phyloP scores from a whole-genome alignment of 2,888 invertebrate genomes.

The Chromoteleia sp. region DNA sequence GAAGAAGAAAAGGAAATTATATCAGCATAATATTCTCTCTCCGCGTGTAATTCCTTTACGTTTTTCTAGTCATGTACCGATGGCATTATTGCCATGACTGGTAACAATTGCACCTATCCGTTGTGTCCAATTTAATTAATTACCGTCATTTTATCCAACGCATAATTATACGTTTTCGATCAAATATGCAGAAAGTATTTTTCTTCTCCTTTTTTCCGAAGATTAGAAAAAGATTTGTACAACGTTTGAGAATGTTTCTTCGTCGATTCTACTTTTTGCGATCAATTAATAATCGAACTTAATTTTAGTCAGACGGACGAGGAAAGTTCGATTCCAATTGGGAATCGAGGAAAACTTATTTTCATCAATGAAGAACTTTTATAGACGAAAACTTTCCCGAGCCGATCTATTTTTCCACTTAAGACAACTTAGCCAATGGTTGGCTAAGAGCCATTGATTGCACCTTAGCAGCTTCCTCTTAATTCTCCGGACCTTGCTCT shows the following conservation, averaged over 20 bases:
- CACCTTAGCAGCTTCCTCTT: conserved; percentile 84
- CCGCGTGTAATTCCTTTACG: background rate
- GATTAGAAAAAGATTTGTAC: background rate
- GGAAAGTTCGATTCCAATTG: background rate
- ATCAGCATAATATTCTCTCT: conserved; percentile 22
- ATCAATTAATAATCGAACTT: no score
- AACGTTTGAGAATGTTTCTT: background rate
- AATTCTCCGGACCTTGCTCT: conserved; percentile 84
- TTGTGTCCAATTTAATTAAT: conserved; percentile 33
- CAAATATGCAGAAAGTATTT: conserved; percentile 25
- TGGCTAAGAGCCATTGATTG: conserved; percentile 83
- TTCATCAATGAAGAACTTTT: conserved; percentile 60
- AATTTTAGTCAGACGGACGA: background rate
- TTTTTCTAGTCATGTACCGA: conserved; percentile 20
- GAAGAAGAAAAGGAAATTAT: conserved; percentile 25
- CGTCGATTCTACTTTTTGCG: background rate
- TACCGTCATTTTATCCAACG: conserved; percentile 8
- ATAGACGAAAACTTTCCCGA: conserved; percentile 64
- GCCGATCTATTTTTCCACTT: conserved; percentile 82
- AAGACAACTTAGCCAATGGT: conserved; percentile 81
- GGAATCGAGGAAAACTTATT: conserved; percentile 19
- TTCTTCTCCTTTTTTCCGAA: background rate
- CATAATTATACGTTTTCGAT: conserved; percentile 12
- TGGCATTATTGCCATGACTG: conserved; percentile 11
- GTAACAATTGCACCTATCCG: conserved; percentile 18